Percentiles rank a stretch among this genome's conserved stretches.
Evolutionary conservation across 2,888 invertebrate species (phyloP).

Genomic region (Ormia ochracea): DNA sequence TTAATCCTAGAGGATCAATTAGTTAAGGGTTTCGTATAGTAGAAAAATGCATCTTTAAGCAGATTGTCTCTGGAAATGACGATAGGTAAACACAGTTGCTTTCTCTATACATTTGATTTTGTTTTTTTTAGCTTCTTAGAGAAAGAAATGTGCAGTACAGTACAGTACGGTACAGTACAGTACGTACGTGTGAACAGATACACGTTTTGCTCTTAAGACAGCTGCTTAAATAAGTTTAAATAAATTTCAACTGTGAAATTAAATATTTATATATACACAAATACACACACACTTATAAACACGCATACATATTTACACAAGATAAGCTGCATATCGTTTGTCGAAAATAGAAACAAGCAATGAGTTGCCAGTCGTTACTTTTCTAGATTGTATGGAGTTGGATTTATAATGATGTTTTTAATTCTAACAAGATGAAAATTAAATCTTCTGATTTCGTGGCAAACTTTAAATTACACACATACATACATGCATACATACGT

Average conservation of each 20-base stretch:
- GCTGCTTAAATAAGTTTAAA: neutral
- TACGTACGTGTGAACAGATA: neutral
- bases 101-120: neutral
- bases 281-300: no score
- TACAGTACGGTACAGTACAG: no score
- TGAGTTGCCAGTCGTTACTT: neutral
- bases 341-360: no score
- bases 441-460: neutral
- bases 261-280: neutral
- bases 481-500: no score
- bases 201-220: neutral
- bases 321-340: no score
- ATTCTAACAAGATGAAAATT: neutral
- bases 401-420: neutral
- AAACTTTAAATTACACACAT: no score
- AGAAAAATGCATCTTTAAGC: neutral
- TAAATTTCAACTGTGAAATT: neutral
- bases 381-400: neutral
- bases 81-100: constrained; percentile 9
- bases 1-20: constrained; percentile 54
- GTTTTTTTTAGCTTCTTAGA: neutral
- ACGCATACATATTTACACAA: no score
- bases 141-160: neutral
- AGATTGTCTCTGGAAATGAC: neutral
- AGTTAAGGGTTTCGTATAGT: constrained; percentile 42